These are phyloP conservation scores for Epicauta chinensis DNA, from an alignment of 1,140 invertebrate species.

Conservation along the genomic window DNA sequence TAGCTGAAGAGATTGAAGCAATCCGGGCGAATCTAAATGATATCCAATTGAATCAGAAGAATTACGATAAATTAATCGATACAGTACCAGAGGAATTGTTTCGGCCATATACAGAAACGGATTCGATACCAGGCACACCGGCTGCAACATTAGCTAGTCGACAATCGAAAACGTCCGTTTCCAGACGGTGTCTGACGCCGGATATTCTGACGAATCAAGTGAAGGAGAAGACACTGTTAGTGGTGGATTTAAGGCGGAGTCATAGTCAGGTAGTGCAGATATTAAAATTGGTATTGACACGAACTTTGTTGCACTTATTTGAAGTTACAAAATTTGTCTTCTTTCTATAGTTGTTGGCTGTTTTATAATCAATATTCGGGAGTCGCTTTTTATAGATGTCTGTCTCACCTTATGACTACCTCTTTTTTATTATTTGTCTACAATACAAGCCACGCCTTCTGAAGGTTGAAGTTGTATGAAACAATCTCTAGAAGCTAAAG, in stretches of 20 bases:
- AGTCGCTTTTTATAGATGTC: no score
- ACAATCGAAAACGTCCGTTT: conserved; percentile 41
- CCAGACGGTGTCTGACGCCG: conserved; percentile 47
- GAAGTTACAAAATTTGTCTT: no score
- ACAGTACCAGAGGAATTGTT: conserved; percentile 52
- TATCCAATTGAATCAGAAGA: neutral
- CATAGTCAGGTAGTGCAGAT: conserved; percentile 51
- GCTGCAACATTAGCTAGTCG: conserved; percentile 63
- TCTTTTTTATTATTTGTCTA: no score
- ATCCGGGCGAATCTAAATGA: conserved; percentile 33
- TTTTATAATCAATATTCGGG: no score
- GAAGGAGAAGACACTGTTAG: conserved; percentile 38
- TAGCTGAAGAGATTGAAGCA: conserved; percentile 49
- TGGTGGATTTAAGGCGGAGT: conserved; percentile 50
- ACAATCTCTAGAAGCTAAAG: no score
- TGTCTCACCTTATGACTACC: no score
- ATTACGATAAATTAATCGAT: conserved; percentile 30
- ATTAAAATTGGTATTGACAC: no score
- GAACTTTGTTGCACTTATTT: no score
- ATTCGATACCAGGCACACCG: conserved; percentile 69
- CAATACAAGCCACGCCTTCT: no score
- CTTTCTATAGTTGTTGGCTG: no score
- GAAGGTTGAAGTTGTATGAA: no score
- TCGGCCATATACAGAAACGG: conserved; percentile 66
- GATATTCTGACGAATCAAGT: conserved; percentile 38